Evolutionary conservation across 1,140 invertebrate species (phyloP), one percentile per base, ranked within the genome.

Genomic region (Caenorhabditis brenneri): DNA sequence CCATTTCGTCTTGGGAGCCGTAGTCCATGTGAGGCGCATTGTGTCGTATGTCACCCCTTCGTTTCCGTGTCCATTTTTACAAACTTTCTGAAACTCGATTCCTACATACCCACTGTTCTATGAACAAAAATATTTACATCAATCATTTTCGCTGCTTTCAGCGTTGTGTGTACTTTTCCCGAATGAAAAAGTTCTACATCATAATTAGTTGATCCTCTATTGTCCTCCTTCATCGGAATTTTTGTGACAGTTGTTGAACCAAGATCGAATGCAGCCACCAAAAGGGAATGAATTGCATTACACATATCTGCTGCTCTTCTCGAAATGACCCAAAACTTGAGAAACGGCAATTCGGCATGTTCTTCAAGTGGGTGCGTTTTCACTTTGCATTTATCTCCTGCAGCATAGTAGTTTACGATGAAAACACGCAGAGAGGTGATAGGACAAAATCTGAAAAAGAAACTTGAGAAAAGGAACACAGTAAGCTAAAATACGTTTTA

Each of bases 161-260:
- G 36, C 36, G 16, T 24, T 2, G 19, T n/a, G 42, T 74, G 65
- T 1, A 74, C 65, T 74, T 74, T 42, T 24, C 36, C 36, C 3
- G 65, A 74, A 24, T 74, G 65, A 74, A 74, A 74, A 1, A 74
- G 36, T 24, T 74, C 65, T 10, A 74, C 65, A 74, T 74, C 65
- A 24, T 74, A 74, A 24, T 74, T 74, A 2, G 65, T 33, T 4
- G 65, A 74, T 74, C 65, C 65, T 46, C 65, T 12, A 74, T 74
- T 74, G 36, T 74, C 65, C 6, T 74, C 65, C 46, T 74, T 74
- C 65, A 74, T 74, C 3, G 65, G 65, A 7, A 74, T 74, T 46
- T 74, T 74, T 2, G 65, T 74, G 3, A 74, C 65, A 42, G 65
- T 74, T 19, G 65, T 74, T 15, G 65, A 74, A 15, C 65, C 36